phyloP scores from a whole-genome alignment of 1,140 invertebrate species.

The Geopemphigus sp. region DNA sequence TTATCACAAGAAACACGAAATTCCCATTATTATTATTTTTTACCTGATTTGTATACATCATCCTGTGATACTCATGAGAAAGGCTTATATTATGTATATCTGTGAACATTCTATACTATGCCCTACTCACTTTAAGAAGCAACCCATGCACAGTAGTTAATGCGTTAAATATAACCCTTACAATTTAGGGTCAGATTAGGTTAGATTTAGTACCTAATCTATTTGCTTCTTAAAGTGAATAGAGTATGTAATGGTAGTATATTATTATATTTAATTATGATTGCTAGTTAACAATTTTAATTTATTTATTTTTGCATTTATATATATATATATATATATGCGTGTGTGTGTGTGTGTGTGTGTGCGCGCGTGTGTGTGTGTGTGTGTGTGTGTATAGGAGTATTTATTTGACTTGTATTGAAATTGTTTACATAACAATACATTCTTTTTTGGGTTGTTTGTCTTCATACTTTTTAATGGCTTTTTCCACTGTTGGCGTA shows the following conservation, averaged over 20 bases:
- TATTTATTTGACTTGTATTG: constrained; percentile 4
- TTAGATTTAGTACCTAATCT: no score
- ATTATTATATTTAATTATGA: no score
- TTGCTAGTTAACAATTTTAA: constrained; percentile 13
- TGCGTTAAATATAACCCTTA: no score
- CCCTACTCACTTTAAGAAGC: no score
- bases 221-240: no score
- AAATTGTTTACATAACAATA: constrained; percentile 47
- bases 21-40: constrained; percentile 3
- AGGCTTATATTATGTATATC: constrained; percentile 44
- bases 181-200: no score
- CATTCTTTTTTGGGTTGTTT: constrained; percentile 50
- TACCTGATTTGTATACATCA: constrained; percentile 37
- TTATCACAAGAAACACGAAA: constrained; percentile 19
- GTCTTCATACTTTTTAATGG: constrained; percentile 47
- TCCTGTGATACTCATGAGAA: constrained; percentile 25
- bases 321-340: not conserved
- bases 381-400: not conserved
- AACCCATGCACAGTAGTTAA: no score
- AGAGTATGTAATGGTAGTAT: no score
- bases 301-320: constrained; percentile 12
- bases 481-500: constrained; percentile 38
- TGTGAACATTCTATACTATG: constrained; percentile 20
- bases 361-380: not conserved
- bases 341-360: not conserved